These are phyloP conservation scores for Lepidurus arcticus DNA, from an alignment of 1,140 invertebrate species.

Conservation along the genomic window DNA sequence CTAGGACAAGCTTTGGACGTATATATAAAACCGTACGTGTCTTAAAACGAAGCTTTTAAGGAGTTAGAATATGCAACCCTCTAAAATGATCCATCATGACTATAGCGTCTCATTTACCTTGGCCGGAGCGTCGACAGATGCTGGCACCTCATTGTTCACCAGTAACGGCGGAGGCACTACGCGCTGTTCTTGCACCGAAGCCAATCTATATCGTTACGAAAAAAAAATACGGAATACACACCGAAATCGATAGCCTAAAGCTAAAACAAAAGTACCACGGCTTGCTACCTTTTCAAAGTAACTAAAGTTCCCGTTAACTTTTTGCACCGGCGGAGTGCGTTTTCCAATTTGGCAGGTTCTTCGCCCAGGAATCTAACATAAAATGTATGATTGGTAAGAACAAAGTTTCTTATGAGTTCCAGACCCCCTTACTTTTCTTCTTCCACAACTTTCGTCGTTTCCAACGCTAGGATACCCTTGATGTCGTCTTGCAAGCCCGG, in stretches of 20 bases:
- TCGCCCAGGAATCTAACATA: conserved; percentile 72
- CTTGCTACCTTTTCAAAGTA: conserved; percentile 82
- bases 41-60: conserved; percentile 5
- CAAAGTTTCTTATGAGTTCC: conserved; percentile 24
- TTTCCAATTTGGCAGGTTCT: conserved; percentile 86
- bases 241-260: conserved; percentile 31
- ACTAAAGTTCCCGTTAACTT: conserved; percentile 93
- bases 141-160: conserved; percentile 24
- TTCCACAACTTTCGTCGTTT: conserved; percentile 88
- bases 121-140: conserved; percentile 11
- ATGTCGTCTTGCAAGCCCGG: conserved; percentile 81
- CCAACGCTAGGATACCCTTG: conserved; percentile 75
- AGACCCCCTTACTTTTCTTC: conserved; percentile 70
- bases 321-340: conserved; percentile 84
- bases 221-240: conserved; percentile 34
- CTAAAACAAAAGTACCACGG: conserved; percentile 21
- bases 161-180: conserved; percentile 25
- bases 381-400: conserved; percentile 7
- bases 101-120: conserved; percentile 28
- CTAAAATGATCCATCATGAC: neutral
- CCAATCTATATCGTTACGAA: conserved; percentile 59
- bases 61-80: neutral
- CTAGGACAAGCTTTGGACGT: neutral
- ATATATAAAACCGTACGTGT: neutral
- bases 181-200: conserved; percentile 89